A percentile compares a stretch with the other conserved stretches of the same genome.
Conservation (phyloP, 1,140 invertebrate genomes). For the Ganaspis sp. region DNA sequence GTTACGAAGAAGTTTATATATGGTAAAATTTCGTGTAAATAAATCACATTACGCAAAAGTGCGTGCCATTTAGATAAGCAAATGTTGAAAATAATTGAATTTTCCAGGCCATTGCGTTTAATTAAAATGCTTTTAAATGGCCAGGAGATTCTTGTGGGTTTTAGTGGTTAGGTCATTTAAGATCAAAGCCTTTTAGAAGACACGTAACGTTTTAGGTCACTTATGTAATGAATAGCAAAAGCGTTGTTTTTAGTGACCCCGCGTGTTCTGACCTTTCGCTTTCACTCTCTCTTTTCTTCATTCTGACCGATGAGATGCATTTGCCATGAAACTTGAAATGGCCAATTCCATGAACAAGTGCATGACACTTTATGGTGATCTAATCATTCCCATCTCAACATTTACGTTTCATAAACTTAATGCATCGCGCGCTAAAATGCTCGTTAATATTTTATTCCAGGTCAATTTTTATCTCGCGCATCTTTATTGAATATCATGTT, state of each 20-base stretch:
- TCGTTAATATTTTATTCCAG: slow-evolving; percentile 17
- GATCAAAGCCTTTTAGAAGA: slow-evolving; percentile 8
- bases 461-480: neutral
- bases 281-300: slow-evolving; percentile 68
- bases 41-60: neutral
- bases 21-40: neutral
- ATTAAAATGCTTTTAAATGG: neutral
- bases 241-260: slow-evolving; percentile 69
- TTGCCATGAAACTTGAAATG: slow-evolving; percentile 29
- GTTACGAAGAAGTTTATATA: too few relatives aligned
- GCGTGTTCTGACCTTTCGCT: slow-evolving; percentile 74
- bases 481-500: neutral
- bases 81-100: slow-evolving; percentile 13
- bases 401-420: slow-evolving; percentile 12
- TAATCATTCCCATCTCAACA: neutral
- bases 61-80: neutral
- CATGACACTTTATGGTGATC: slow-evolving; percentile 7
- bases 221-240: slow-evolving; percentile 66
- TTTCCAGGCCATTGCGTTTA: neutral
- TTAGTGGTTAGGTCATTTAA: neutral
- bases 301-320: slow-evolving; percentile 60
- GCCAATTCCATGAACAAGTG: neutral
- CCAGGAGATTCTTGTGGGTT: neutral
- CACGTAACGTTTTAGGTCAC: slow-evolving; percentile 53
- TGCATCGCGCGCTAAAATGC: neutral